A percentile compares a stretch with the other conserved stretches of the same genome.
Conservation (phyloP, 2,888 invertebrate genomes). For the Helicoverpa assulta region DNA sequence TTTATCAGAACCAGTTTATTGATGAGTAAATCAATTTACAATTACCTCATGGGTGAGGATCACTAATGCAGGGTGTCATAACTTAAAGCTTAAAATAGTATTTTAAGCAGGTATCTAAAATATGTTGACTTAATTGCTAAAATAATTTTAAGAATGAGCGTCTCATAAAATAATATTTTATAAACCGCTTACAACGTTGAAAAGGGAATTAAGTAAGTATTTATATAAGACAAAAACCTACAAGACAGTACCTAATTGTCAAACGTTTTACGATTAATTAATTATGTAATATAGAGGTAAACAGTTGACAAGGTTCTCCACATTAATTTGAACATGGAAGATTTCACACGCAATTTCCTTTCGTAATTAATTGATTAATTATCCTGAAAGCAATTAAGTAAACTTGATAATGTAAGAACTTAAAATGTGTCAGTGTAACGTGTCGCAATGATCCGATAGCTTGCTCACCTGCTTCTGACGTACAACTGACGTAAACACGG, state of each 20-base stretch:
- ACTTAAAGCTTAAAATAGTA: no score
- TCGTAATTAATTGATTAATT: conserved; percentile 45
- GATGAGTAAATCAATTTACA: no score
- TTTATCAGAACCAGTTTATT: no score
- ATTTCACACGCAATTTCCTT: conserved; percentile 50
- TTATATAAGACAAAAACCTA: conserved; percentile 5
- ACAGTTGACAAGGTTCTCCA: conserved; percentile 23
- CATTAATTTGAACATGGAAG: conserved; percentile 35
- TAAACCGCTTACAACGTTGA: no score
- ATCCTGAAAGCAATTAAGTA: conserved; percentile 48
- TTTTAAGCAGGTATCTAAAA: no score
- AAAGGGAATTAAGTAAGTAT: no score
- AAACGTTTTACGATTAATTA: conserved; percentile 34
- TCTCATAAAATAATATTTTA: no score
- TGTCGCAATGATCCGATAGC: conserved; percentile 10
- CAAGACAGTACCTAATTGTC: conserved; percentile 9
- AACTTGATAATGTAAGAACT: conserved; percentile 36
- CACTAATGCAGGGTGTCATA: no score
- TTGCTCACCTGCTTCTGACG: conserved; percentile 25
- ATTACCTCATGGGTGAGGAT: no score
- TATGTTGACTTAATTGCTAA: no score
- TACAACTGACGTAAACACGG: conserved; percentile 22
- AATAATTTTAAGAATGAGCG: no score
- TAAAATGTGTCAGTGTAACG: conserved; percentile 33
- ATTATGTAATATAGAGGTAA: conserved; percentile 4